Evolutionary conservation across 2,888 invertebrate genomes (phyloP).

Genomic region (Diadromus collaris): DNA sequence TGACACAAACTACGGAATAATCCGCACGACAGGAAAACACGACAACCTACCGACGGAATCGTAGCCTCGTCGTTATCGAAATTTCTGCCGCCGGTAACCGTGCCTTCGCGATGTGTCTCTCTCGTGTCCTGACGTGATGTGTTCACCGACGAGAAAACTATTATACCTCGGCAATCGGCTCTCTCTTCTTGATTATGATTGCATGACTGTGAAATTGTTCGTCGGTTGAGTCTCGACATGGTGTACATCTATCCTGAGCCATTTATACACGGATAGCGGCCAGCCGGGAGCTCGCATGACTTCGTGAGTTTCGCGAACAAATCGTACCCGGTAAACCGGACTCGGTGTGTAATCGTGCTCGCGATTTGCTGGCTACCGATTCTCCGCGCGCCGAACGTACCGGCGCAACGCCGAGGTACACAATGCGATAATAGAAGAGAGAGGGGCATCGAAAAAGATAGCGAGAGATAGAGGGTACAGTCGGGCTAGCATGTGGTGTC

Average conservation of each 20-base stretch:
- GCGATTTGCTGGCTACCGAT: constrained; percentile 64
- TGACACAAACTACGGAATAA: neutral
- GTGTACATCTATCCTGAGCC: constrained; percentile 4
- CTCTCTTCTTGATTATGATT: constrained; percentile 75
- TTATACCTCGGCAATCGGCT: constrained; percentile 64
- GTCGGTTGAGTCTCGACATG: constrained; percentile 57
- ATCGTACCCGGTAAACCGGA: constrained; percentile 74
- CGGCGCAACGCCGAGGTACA: constrained; percentile 26
- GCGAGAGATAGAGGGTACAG: constrained; percentile 35
- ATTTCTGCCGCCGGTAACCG: constrained; percentile 27
- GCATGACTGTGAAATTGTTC: constrained; percentile 77
- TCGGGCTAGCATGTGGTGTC: constrained; percentile 73
- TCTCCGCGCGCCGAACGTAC: constrained; percentile 39
- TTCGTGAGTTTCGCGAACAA: constrained; percentile 77
- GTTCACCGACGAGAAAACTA: constrained; percentile 69
- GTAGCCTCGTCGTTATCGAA: neutral
- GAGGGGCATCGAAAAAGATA: constrained; percentile 10
- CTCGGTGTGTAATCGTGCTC: constrained; percentile 72
- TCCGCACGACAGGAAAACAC: neutral
- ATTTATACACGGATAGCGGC: neutral
- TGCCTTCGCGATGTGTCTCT: constrained; percentile 42
- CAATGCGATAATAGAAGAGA: neutral
- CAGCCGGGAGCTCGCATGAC: constrained; percentile 75
- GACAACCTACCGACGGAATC: constrained; percentile 4
- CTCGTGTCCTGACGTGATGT: constrained; percentile 52